A percentile compares a stretch with the other conserved stretches of the same genome.
phyloP scores from a whole-genome alignment of 2,888 invertebrate genomes.

The Galerucella calmariensis region DNA sequence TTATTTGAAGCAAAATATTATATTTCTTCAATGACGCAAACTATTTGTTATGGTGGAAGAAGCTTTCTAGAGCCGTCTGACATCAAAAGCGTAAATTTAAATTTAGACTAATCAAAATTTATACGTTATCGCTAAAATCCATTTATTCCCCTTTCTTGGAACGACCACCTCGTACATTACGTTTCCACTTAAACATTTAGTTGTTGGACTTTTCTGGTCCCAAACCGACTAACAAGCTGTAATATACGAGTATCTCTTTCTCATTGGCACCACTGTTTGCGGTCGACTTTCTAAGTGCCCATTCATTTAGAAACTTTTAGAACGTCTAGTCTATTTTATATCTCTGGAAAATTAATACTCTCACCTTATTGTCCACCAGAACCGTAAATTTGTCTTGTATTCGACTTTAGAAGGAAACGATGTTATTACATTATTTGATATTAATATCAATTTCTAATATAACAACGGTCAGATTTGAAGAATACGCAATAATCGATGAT shows the following conservation, averaged over 20 bases:
- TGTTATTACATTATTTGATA: background rate
- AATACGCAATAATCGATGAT: too few relatives aligned
- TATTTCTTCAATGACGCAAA: background rate
- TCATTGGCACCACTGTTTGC: conserved; percentile 59
- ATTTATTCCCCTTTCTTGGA: conserved; percentile 31
- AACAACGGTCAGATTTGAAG: too few relatives aligned
- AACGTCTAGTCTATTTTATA: conserved; percentile 63
- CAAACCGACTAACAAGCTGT: conserved; percentile 40
- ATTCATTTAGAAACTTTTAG: conserved; percentile 64
- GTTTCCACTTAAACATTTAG: conserved; percentile 38
- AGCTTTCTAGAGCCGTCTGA: background rate
- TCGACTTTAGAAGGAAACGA: conserved; percentile 21
- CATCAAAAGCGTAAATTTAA: conserved; percentile 28
- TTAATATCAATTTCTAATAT: too few relatives aligned
- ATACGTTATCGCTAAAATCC: conserved; percentile 22
- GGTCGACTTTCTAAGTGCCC: conserved; percentile 64
- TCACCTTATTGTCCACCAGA: conserved; percentile 39
- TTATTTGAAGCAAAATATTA: too few relatives aligned
- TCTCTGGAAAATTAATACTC: conserved; percentile 56
- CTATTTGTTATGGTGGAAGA: background rate
- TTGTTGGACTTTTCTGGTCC: conserved; percentile 40
- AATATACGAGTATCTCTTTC: conserved; percentile 54
- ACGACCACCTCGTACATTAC: conserved; percentile 35
- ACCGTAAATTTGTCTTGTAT: conserved; percentile 42
- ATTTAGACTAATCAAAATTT: conserved; percentile 35